These are phyloP conservation scores for Hippocampus barbouri DNA, from an alignment of 2,113 vertebrate genomes.

Conservation along the genomic window DNA sequence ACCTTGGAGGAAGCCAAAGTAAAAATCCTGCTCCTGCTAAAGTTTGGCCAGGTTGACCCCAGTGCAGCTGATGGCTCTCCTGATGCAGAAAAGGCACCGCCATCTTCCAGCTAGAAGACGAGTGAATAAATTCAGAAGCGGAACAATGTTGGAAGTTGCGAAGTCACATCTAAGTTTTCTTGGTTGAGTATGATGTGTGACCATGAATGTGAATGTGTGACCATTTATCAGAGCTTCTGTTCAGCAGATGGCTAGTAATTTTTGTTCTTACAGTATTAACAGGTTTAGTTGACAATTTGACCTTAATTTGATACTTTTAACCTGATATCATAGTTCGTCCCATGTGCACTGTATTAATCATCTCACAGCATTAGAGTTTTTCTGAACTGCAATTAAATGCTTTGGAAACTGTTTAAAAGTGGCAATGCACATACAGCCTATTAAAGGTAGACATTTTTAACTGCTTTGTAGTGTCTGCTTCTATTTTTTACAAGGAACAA, in stretches of 20 bases:
- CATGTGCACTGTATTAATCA: conserved; percentile 36
- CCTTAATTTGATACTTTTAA: conserved; percentile 22
- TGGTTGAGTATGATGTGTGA: conserved; percentile 34
- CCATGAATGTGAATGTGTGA: conserved; percentile 21
- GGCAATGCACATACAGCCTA: conserved; percentile 36
- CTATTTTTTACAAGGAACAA: conserved; percentile 48
- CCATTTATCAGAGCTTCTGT: conserved; percentile 18
- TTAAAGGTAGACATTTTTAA: conserved; percentile 73
- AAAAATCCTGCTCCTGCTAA: conserved; percentile 45
- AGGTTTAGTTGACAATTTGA: conserved; percentile 15
- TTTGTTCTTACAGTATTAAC: conserved; percentile 25
- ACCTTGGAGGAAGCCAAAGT: conserved; percentile 64
- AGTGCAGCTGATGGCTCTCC: conserved; percentile 24
- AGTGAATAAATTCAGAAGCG: neutral
- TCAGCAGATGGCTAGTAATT: conserved; percentile 40
- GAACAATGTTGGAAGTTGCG: neutral
- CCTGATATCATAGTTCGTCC: conserved; percentile 29
- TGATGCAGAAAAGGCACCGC: conserved; percentile 51
- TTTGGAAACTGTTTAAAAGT: conserved; percentile 50
- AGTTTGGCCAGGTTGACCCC: conserved; percentile 61
- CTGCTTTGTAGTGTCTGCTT: conserved; percentile 59
- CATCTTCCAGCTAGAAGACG: conserved; percentile 57
- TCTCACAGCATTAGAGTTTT: conserved; percentile 50
- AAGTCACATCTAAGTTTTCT: conserved; percentile 23
- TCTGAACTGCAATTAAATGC: conserved; percentile 51